Conservation (phyloP, 2,888 invertebrate genomes). For the Ornithoptera priamus region DNA sequence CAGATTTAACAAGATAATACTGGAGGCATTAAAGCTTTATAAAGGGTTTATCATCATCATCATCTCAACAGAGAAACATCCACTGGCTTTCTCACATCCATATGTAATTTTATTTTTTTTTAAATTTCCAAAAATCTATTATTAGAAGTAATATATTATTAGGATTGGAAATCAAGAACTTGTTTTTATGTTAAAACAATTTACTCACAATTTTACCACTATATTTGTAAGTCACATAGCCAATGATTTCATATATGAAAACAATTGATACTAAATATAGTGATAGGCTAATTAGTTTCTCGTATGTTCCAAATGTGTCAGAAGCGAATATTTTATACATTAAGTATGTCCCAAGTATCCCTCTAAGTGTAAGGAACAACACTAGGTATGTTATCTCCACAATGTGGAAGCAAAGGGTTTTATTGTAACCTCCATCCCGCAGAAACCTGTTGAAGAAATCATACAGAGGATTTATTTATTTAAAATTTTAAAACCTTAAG, state of each 20-base stretch:
- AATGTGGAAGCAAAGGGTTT: slow-evolving; percentile 59
- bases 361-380: slow-evolving; percentile 72
- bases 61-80: too few species aligned
- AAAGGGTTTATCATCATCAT: too few species aligned
- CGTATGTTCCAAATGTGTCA: slow-evolving; percentile 62
- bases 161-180: background rate
- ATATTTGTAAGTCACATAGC: slow-evolving; percentile 66
- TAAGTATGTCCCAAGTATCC: slow-evolving; percentile 76
- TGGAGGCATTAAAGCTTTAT: background rate
- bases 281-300: slow-evolving; percentile 58
- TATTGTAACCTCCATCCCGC: slow-evolving; percentile 69
- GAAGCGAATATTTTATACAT: slow-evolving; percentile 60
- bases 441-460: slow-evolving; percentile 64
- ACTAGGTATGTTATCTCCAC: slow-evolving; percentile 75
- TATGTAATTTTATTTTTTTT: too few species aligned
- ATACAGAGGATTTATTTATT: background rate
- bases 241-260: slow-evolving; percentile 68
- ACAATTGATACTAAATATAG: slow-evolving; percentile 67
- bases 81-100: too few species aligned
- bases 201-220: slow-evolving; percentile 56
- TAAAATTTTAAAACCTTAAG: background rate
- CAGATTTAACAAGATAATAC: too few species aligned
- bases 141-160: background rate
- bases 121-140: background rate
- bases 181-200: background rate